These are phyloP conservation scores for Andrena chrysosceles DNA, from an alignment of 2,888 invertebrate genomes.

Conservation along the genomic window DNA sequence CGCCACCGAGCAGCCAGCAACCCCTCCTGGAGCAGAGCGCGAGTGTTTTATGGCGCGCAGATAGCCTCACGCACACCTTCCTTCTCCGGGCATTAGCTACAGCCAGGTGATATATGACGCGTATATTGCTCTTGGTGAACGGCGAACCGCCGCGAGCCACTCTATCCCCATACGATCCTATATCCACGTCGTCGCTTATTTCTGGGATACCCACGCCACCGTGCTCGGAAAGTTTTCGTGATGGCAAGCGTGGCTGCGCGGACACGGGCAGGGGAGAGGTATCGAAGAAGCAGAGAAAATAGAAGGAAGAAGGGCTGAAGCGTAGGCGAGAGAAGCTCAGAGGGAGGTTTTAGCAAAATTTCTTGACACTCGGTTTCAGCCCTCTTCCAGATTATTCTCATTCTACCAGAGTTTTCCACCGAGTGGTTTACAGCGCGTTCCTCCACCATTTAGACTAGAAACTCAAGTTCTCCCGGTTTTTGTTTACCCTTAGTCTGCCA, in stretches of 20 bases:
- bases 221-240: constrained; percentile 42
- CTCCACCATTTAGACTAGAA: background rate
- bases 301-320: background rate
- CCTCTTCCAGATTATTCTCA: constrained; percentile 3
- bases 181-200: constrained; percentile 69
- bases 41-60: constrained; percentile 80
- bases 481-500: background rate
- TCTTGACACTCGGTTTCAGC: background rate
- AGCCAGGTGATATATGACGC: constrained; percentile 79
- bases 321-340: background rate
- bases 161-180: constrained; percentile 70
- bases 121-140: constrained; percentile 74
- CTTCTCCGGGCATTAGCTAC: constrained; percentile 77
- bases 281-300: background rate
- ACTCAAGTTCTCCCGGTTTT: constrained; percentile 1
- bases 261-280: background rate
- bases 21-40: constrained; percentile 71
- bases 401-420: background rate
- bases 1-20: constrained; percentile 74
- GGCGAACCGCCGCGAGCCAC: constrained; percentile 68
- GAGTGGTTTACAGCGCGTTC: background rate
- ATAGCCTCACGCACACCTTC: constrained; percentile 81
- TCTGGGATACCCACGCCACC: constrained; percentile 56
- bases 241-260: background rate
- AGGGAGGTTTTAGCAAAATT: constrained; percentile 8